Evolutionary conservation across 2,888 invertebrate genomes (phyloP).

Genomic region (Drosophila rubida): DNA sequence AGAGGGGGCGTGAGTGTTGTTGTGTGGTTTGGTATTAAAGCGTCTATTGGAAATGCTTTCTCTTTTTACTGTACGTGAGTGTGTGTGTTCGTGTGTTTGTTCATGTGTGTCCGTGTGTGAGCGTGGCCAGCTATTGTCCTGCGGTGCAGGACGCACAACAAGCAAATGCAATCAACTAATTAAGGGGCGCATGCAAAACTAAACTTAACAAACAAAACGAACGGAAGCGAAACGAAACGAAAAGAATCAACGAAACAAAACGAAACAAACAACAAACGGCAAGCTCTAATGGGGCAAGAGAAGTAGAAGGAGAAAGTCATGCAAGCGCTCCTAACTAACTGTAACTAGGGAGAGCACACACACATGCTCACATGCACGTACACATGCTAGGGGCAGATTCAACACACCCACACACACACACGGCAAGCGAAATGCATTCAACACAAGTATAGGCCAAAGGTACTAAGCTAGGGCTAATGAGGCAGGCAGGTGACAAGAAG

Average conservation of each 20-base stretch:
- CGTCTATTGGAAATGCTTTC: conserved; percentile 16
- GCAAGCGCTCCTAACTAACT: conserved; percentile 45
- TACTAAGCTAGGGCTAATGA: conserved; percentile 51
- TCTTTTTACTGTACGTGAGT: not conserved
- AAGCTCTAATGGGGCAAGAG: not conserved
- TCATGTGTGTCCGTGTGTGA: not conserved
- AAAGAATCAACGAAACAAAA: conserved; percentile 2
- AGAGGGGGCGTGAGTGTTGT: not conserved
- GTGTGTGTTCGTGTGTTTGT: not conserved
- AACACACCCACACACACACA: conserved; percentile 6
- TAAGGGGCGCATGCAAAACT: conserved; percentile 64
- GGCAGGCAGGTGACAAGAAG: conserved; percentile 37
- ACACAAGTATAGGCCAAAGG: conserved; percentile 24
- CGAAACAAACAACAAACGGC: conserved; percentile 19
- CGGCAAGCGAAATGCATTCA: conserved; percentile 46
- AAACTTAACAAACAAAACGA: conserved; percentile 9
- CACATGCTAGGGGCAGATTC: not conserved
- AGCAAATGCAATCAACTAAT: conserved; percentile 70
- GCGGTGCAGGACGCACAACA: conserved; percentile 36
- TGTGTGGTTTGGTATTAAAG: conserved; percentile 2
- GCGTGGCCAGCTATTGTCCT: conserved; percentile 39
- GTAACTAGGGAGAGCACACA: conserved; percentile 33
- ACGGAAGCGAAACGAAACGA: conserved; percentile 2
- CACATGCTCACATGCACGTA: conserved; percentile 11
- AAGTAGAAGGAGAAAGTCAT: conserved; percentile 24